Base-by-base conservation (phyloP, 2,113 vertebrate species). In the Oryctolagus cuniculus region DNA sequence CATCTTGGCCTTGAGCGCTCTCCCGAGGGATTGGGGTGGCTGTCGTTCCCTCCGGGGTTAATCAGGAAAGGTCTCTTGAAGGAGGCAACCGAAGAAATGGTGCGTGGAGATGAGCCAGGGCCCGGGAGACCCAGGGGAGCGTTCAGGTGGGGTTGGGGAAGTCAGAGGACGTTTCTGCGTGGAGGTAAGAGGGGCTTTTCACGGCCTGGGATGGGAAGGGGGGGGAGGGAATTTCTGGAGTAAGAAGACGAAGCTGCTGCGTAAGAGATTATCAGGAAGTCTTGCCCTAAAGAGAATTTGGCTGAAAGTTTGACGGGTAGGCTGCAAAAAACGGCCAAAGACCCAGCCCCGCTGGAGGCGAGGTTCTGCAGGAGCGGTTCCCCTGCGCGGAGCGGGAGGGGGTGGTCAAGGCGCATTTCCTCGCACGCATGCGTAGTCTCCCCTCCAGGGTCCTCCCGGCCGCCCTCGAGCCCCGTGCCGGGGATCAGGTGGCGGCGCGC, bases 31-130 rank as follows among this genome's bases (percentile, higher is more conserved):
- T 69, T 64, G 74, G 73, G 72, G 49, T 12, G 94, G 78, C 94
- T 53, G 49, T 53, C 1, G 79, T 83, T 92, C 96, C 95, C 87
- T 16, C 36, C 38, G 93, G 96, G 72, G 64, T 73, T 94, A 87
- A 94, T 94, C 96, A 96, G 95, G 86, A 94, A 84, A 80, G 74
- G 87, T 64, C 96, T 96, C 95, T 96, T 64, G 89, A 84, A 96
- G 89, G 78, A 93, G 81, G 74, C 90, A 27, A 44, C 73, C 34
- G 6, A 73, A 83, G 90, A 94, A 72, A 44, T 25, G 80, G 85
- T 67, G 96, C 53, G 53, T 44, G 77, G 49, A 34, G 58, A 24
- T 19, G 78, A 64, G 67, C 34, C 87, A 16, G 89, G 82, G 63
- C 87, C 93, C 89, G 0, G 66, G 89, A 51, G 87, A 55, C 27